Base-by-base conservation (phyloP, 2,797 vertebrate species). In the Pangasius krempfi region DNA sequence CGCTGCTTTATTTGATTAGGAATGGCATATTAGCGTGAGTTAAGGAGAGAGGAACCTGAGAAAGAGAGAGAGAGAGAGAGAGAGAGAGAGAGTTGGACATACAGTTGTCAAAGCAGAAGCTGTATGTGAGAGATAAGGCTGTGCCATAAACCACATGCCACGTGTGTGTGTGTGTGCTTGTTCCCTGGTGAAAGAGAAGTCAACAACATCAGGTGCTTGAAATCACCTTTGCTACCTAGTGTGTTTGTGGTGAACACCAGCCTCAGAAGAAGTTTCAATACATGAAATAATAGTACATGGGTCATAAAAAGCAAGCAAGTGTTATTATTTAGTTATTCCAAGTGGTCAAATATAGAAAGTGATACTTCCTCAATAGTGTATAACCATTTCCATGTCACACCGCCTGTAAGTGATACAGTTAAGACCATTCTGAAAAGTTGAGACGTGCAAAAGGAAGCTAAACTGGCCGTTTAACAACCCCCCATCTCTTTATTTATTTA, bases 1-100 rank as follows among this genome's bases (percentile, higher is more conserved):
- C 85, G 64, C 76, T 90, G 10, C 94, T 93, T 93, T 92, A 95
- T 96, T 95, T 93, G 94, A 96, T 96, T 96, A 95, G 94, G 92
- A 56, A 95, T 94, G 95, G 94, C 91, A 92, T 93, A 95, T 96
- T 95, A 96, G 88, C 84, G 62, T 81, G 91, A 90, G 91, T 94
- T 95, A 68, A 88, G 90, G 73, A 85, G 76, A 91, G 92, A 92
- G 91, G 90, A 92, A 95, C 94, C 93, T 12, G 13, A 58, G 85
- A 86, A 79, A 68, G 47, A 72, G 75, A 22, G 27, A 58, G 85
- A 78, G 79, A 44, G n/a, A 64, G 81, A 83, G 47, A 78, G 70
- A n/a, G 54, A 80, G 86, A 60, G 82, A 81, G 73, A 68, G 72
- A 84, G 72, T 18, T 47, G 7, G 60, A 60, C 44, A 80, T 58